Base-by-base conservation (phyloP, 2,888 invertebrate species). In the Euspilapteryx auroguttella region DNA sequence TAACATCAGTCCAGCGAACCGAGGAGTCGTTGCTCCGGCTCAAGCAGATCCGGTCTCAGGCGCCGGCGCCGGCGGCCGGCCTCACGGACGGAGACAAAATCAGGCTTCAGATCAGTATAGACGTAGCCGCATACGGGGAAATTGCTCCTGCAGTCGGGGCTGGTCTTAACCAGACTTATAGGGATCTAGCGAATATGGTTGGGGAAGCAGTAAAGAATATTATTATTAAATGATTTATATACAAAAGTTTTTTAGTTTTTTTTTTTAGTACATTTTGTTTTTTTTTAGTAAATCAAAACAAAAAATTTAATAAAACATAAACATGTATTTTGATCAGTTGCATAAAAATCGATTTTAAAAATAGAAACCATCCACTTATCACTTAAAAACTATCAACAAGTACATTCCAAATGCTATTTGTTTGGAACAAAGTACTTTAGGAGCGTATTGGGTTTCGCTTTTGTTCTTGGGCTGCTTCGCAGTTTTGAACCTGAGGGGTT, bases 31-130 rank as follows among this genome's bases (percentile, higher is more conserved):
- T 98, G 37, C 83, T 91, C 49, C 82, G 94, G 42, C 76, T 98
- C 50, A 95, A 94, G 63, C 87, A 88, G 59, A 86, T 87, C 12
- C 80, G 90, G 36, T 47, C 57, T 33, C 54, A 53, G 14, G 64
- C 58, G 54, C 62, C 61, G 30, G 66, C 54, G 32, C 83, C 80
- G 35, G 68, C 53, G 36, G 78, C 77, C 25, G 82, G 82, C n/a
- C 68, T 84, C 37, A 85, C 83, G 14, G 97, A 97, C 51, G 96
- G 96, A 52, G 93, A 94, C 52, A 98, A 97, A 69, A 97, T 97
- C 49, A 80, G 95, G 24, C 78, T 89, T 32, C 97, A 97, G 55
- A 79, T 97, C 17, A 84, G 86, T 40, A 82, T 94, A 12, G 97
- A 97, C 65, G 89, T 94, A 1, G 78, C 80, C 24, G 79, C 82